Evolutionary conservation across 2,888 invertebrate species (phyloP), one percentile per base, ranked within the genome.

Genomic region (Ligdia adustata): DNA sequence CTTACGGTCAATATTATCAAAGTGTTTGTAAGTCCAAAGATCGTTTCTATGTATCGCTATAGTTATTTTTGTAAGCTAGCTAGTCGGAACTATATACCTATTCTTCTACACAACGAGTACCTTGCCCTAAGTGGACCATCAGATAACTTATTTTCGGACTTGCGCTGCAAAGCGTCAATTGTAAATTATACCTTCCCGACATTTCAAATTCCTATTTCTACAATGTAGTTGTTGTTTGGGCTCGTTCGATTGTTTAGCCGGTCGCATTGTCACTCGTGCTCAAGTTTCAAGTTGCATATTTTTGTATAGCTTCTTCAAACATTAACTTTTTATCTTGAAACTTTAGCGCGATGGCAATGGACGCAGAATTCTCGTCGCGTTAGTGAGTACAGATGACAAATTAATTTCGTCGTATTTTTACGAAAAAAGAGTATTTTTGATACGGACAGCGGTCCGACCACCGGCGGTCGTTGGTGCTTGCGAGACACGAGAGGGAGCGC

Each of bases 401-500:
- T n/a, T n/a, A n/a, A n/a, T n/a, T n/a, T n/a, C n/a, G n/a, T n/a
- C n/a, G n/a, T n/a, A n/a, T n/a, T n/a, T n/a, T n/a, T n/a, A n/a
- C n/a, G n/a, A 22, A 6, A 22, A 22, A 7, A 46, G 24, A 42
- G 50, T 57, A 56, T 72, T 72, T 72, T 71, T 58, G 69, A 68
- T 59, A 51, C 52, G 50, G 16, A 48, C 35, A 54, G 72, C 79
- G 70, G 75, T 79, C 73, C 75, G 87, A 77, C 87, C 87, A 84
- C 85, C 88, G 87, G 53, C 69, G 69, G 71, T 72, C 67, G 78
- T 80, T 86, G 88, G 88, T 88, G 89, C 88, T 88, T 70, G 80
- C 75, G 73, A 68, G 64, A 65, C 67, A 64, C 60, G 57, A 58
- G n/a, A n/a, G 64, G 67, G 66, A 58, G 64, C 53, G 72, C 58